A percentile compares a stretch with the other conserved stretches of the same genome.
Evolutionary conservation across 2,113 vertebrate genomes (phyloP).

Genomic region (Microcebus lehilahytsara): DNA sequence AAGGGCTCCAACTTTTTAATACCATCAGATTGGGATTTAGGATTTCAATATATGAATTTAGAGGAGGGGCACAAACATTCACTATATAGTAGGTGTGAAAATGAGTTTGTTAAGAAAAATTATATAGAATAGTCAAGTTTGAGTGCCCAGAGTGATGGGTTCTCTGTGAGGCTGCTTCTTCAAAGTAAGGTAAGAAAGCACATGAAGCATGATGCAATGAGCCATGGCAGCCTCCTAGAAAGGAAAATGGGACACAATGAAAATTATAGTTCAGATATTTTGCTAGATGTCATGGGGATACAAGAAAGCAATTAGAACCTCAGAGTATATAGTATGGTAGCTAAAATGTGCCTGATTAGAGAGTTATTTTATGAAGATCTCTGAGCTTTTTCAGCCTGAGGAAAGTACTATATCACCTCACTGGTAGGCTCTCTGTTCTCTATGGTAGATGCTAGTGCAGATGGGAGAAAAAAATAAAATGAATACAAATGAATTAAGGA

Average conservation of each 20-base stretch:
- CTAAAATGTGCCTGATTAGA: background rate
- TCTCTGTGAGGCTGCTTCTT: background rate
- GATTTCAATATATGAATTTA: background rate
- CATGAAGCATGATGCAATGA: background rate
- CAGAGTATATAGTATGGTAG: background rate
- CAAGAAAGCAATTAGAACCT: background rate
- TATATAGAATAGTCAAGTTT: background rate
- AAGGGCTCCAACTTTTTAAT: background rate
- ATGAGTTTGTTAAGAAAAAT: background rate
- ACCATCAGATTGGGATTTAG: background rate
- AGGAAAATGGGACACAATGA: background rate
- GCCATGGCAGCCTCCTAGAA: background rate
- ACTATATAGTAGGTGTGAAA: background rate
- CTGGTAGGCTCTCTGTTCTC: background rate
- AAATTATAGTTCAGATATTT: background rate
- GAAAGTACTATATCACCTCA: background rate
- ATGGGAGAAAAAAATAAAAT: background rate
- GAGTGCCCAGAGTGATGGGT: background rate
- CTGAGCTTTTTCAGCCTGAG: background rate
- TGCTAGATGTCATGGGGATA: background rate
- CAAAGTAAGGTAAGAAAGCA: background rate
- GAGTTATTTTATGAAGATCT: background rate
- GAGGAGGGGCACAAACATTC: accelerated
- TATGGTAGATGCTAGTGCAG: background rate
- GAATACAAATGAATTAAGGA: background rate